Evolutionary conservation across 2,888 invertebrate genomes (phyloP).

Genomic region (Belgica antarctica): DNA sequence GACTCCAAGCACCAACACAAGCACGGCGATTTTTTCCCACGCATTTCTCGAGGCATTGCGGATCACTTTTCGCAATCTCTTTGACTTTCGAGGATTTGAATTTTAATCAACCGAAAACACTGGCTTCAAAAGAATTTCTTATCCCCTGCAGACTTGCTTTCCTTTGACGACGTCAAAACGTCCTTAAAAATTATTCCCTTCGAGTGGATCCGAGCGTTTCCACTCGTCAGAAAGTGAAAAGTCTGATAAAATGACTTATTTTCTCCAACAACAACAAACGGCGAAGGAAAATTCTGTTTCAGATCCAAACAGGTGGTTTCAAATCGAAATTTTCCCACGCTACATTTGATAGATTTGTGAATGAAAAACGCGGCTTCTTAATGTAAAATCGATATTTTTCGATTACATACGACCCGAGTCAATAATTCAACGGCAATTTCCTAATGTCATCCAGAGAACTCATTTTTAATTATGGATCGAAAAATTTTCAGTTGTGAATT

Average conservation of each 20-base stretch:
- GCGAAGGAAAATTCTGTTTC: background rate
- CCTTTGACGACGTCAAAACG: background rate
- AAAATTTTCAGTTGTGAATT: too few species aligned
- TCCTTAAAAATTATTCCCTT: background rate
- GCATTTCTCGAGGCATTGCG: conserved; percentile 12
- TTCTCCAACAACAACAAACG: conserved; percentile 20
- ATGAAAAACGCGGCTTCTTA: conserved; percentile 10
- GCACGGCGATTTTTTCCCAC: conserved; percentile 35
- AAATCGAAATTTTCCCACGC: conserved; percentile 34
- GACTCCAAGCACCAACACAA: background rate
- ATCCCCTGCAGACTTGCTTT: too few species aligned
- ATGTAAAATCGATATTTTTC: conserved; percentile 39
- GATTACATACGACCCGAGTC: conserved; percentile 25
- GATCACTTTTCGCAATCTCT: background rate
- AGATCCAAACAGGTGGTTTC: conserved; percentile 40
- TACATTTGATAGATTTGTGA: conserved; percentile 33
- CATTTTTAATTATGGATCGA: conserved; percentile 42
- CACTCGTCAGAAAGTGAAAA: conserved; percentile 27
- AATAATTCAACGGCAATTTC: conserved; percentile 26
- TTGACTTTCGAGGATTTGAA: background rate
- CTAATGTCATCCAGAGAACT: conserved; percentile 37
- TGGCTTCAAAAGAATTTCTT: too few species aligned
- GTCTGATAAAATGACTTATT: conserved; percentile 41
- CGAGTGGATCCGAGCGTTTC: background rate
- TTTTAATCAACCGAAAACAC: background rate